Base-by-base conservation (phyloP, 2,797 vertebrate species). In the Hirundo rustica region DNA sequence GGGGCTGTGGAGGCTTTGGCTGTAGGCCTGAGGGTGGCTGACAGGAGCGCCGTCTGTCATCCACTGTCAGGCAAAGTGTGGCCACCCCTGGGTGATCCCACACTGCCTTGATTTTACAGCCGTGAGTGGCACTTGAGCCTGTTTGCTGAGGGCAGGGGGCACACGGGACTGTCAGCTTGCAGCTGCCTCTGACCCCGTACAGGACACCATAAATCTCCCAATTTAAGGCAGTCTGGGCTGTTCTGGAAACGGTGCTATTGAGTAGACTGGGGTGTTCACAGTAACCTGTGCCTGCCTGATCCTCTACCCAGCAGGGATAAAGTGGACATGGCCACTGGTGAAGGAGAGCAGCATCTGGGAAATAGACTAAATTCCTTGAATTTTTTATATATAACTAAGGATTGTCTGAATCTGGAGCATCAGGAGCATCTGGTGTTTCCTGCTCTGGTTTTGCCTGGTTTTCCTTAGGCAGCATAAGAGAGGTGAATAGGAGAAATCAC, bases 51-150 rank as follows among this genome's bases (percentile, higher is more conserved):
- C 54, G 0, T 95, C 92, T 81, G 86, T 96, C 95, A 92, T 82
- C 71, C 0, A 12, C 92, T 92, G 93, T 95, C 93, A 91, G 78
- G 50, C 0, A 6, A 74, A 89, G 87, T 85, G 95, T 80, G 93
- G 81, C 93, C 11, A 5, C 27, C 51, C 58, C 78, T 61, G 79
- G 38, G 87, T 82, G 92, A 96, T 93, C 89, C 89, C 23, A 26
- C 77, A 51, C 36, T 0, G 3, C 44, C 68, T 75, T 22, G 58
- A n/a, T 96, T 96, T 95, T 93, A 88, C 62, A 77, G 95, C 95
- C 87, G 71, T 74, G 93, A 92, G 92, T 95, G 95, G 94, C 95
- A 95, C 94, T 94, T 95, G 86, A 96, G 88, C 84, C 95, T 92
- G 92, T 94, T 91, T 94, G 95, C 89, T 0, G 78, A 94, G 94